A percentile compares a stretch with the other conserved stretches of the same genome.
phyloP scores from a whole-genome alignment of 2,888 invertebrate genomes.

The Trissolcus japonicus region DNA sequence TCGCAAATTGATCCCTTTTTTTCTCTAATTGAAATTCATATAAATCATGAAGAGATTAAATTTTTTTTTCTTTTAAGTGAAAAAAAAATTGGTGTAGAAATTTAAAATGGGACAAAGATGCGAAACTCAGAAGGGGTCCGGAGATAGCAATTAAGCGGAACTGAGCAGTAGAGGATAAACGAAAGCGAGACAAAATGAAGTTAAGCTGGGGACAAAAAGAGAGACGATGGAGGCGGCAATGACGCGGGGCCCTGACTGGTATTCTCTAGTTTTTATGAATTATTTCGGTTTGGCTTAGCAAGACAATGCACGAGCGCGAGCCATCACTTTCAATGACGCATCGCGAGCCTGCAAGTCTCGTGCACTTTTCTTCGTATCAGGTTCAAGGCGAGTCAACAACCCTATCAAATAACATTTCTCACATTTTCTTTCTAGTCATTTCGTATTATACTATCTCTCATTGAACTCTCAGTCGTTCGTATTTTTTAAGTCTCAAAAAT shows the following conservation, averaged over 20 bases:
- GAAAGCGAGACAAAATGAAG: constrained; percentile 2
- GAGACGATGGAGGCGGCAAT: constrained; percentile 3
- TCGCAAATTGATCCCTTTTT: not conserved
- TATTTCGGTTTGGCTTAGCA: constrained; percentile 31
- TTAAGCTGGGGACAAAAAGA: not conserved
- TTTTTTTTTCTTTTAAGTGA: too few species aligned
- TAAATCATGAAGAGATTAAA: not conserved
- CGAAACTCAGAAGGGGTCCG: constrained; percentile 10
- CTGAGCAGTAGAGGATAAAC: constrained; percentile 46
- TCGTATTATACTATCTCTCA: too few species aligned
- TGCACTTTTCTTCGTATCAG: constrained; percentile 32
- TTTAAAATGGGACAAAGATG: not conserved
- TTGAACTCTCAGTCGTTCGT: too few species aligned
- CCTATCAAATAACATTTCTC: constrained; percentile 17
- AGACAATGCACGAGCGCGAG: constrained; percentile 37
- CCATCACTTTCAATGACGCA: constrained; percentile 47
- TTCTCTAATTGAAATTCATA: not conserved
- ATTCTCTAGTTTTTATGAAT: constrained; percentile 40
- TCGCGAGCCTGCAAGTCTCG: constrained; percentile 22
- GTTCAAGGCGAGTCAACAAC: constrained; percentile 63
- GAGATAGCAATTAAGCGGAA: constrained; percentile 55
- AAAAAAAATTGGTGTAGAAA: not conserved
- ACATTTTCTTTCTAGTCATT: too few species aligned
- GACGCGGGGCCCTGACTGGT: constrained; percentile 3
- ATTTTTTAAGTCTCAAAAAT: too few species aligned